Conservation (phyloP, 2,797 vertebrate genomes). For the Peromyscus aztecus region DNA sequence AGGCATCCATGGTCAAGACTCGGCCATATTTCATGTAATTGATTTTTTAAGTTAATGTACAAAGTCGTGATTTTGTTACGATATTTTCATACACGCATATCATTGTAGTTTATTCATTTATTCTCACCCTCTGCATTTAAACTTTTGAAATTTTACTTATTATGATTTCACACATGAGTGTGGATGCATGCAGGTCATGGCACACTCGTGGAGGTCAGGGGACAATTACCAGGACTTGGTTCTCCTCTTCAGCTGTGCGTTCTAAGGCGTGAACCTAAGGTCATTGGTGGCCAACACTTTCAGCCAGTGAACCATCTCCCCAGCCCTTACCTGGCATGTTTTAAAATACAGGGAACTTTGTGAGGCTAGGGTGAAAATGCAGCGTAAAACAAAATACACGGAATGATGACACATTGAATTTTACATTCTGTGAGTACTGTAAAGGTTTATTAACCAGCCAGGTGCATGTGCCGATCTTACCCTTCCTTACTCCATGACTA, state of each 20-base stretch:
- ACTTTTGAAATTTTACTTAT: background rate
- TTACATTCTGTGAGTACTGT: background rate
- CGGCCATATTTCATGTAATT: background rate
- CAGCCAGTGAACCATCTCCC: background rate
- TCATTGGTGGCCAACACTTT: background rate
- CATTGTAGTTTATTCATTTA: background rate
- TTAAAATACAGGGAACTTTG: background rate
- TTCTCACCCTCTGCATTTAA: background rate
- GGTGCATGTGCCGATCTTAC: background rate
- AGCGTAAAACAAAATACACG: background rate
- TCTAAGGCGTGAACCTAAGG: background rate
- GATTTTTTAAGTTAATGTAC: background rate
- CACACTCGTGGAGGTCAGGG: background rate
- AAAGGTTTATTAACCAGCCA: background rate
- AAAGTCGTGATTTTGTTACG: background rate
- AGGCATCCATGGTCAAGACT: background rate
- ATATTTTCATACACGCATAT: background rate
- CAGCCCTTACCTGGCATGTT: background rate
- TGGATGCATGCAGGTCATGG: no score
- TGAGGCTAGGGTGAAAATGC: background rate
- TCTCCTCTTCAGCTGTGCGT: background rate
- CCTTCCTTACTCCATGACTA: background rate
- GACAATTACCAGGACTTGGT: background rate
- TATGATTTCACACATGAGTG: background rate
- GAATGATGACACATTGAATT: background rate